Conservation (phyloP, 2,888 invertebrate species). For the Myopa tessellatipennis region DNA sequence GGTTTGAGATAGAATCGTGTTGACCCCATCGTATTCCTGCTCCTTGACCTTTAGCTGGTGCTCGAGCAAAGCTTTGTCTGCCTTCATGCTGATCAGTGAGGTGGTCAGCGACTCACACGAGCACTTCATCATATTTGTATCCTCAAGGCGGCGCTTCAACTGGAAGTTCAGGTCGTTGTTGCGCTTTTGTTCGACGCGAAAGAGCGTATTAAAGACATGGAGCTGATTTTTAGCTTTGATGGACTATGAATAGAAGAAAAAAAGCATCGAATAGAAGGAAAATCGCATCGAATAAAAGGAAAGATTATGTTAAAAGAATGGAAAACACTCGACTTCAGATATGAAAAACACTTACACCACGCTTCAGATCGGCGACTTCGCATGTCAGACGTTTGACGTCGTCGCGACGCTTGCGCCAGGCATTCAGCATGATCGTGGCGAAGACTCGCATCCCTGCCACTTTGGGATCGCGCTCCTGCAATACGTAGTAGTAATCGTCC, state of each 20-base stretch:
- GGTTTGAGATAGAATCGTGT: constrained; percentile 53
- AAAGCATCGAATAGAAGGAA: too few species aligned
- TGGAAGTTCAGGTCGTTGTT: constrained; percentile 60
- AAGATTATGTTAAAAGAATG: too few species aligned
- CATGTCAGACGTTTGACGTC: constrained; percentile 61
- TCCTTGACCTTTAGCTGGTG: constrained; percentile 53
- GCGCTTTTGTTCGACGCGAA: constrained; percentile 62
- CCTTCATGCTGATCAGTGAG: constrained; percentile 52
- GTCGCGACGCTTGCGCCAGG: constrained; percentile 64
- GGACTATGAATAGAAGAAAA: constrained; percentile 49
- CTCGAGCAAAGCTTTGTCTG: constrained; percentile 53
- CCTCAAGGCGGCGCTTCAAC: constrained; percentile 55
- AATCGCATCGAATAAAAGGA: too few species aligned
- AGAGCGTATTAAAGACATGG: constrained; percentile 63
- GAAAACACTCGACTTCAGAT: too few species aligned
- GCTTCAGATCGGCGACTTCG: constrained; percentile 59
- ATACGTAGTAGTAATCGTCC: constrained; percentile 44
- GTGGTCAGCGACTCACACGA: constrained; percentile 53
- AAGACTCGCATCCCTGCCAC: constrained; percentile 63
- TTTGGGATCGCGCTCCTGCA: constrained; percentile 51
- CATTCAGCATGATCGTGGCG: constrained; percentile 63
- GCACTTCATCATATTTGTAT: constrained; percentile 55
- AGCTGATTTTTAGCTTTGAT: constrained; percentile 63
- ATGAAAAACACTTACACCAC: constrained; percentile 36
- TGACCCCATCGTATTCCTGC: constrained; percentile 56